Base-by-base conservation (phyloP, 2,797 vertebrate species). In the Tokudaia tokunoshimensis region DNA sequence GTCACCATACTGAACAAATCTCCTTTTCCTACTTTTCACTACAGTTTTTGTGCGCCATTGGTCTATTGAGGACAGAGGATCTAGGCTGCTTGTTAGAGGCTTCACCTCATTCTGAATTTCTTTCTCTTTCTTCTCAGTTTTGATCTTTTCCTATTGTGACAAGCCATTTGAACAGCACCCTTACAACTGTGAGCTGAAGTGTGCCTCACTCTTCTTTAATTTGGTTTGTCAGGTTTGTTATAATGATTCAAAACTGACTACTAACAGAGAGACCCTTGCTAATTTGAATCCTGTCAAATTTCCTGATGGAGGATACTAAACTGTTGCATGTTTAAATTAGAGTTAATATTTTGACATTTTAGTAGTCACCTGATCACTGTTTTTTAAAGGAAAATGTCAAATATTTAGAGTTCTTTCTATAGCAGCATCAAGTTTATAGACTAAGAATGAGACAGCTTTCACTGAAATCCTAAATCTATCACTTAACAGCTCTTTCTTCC, bases 331-430 rank as follows among this genome's bases (percentile, higher is more conserved):
- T 74, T 95, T 87, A 93, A 87, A 76, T 5, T 3, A 79, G 34
- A 87, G 41, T 87, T 87, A 94, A 84, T 22, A 20, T 87, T 89
- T 87, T 79, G 22, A 34, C 79, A 86, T 31, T 67, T 50, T 83
- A 52, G 22, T 65, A n/a, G 20, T 57, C 55, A 82, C 61, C 26
- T 47, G 67, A 50, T 24, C 19, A 76, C 14, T 34, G 65, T 70
- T 63, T 67, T 70, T 19, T 17, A 92, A 80, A 17, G 11, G 31
- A 52, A 88, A 91, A 79, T 31, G 86, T 20, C n/a, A 78, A 19
- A 41, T 52, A 88, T 80, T 81, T 87, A 78, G 44, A 89, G 34
- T 79, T 20, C 29, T 93, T 17, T 0, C 0, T 12, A 75, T 61
- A 7, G 17, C 24, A 37, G 34, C 7, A 2, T 94, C 29, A 67